phyloP scores from a whole-genome alignment of 2,888 invertebrate species.

The Nomada ferruginata region DNA sequence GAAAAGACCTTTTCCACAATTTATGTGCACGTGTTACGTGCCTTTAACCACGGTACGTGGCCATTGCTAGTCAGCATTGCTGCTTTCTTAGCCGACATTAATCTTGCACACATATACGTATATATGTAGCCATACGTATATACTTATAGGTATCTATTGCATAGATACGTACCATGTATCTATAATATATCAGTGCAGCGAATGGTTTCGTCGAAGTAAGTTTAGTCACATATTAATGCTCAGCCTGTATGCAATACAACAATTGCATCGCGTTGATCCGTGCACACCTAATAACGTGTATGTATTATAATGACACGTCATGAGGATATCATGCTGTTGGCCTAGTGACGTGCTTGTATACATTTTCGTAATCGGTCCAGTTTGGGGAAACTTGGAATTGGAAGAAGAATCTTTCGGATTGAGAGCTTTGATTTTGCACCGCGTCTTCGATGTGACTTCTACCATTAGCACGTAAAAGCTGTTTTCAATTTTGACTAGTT shows the following conservation, averaged over 20 bases:
- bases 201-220: constrained; percentile 50
- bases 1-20: constrained; percentile 46
- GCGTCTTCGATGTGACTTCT: too few relatives aligned
- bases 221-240: constrained; percentile 50
- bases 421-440: too few relatives aligned
- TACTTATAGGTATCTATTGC: constrained; percentile 13
- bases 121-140: neutral
- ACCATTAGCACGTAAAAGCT: too few relatives aligned
- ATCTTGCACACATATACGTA: constrained; percentile 8
- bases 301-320: neutral
- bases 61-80: constrained; percentile 36
- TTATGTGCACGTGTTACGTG: constrained; percentile 56
- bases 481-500: too few relatives aligned
- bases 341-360: too few relatives aligned
- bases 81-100: constrained; percentile 40
- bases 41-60: constrained; percentile 27
- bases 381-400: too few relatives aligned
- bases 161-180: too few relatives aligned
- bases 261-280: constrained; percentile 46
- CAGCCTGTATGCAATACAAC: constrained; percentile 48
- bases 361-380: too few relatives aligned
- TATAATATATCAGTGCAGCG: constrained; percentile 23
- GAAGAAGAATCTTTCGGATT: too few relatives aligned
- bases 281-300: neutral
- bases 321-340: too few relatives aligned